Conservation (phyloP, 1,140 invertebrate genomes). For the Pygmarrhopalites habei region DNA sequence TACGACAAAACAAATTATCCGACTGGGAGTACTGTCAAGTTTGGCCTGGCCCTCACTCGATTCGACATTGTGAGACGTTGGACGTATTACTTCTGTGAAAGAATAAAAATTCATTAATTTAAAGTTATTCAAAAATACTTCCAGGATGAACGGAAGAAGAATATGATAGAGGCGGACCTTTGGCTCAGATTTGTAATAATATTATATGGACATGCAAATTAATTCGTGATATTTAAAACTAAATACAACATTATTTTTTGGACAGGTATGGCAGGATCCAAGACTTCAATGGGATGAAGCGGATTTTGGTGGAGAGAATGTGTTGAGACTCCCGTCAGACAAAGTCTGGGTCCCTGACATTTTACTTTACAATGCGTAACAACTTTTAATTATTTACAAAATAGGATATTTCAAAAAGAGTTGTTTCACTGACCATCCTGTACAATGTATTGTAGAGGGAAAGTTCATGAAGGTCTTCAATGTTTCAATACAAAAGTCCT, state of each 20-base stretch:
- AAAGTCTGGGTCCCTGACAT: slow-evolving; percentile 11
- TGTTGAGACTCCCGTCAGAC: not conserved
- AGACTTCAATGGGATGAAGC: slow-evolving; percentile 13
- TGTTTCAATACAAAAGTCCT: slow-evolving; percentile 21
- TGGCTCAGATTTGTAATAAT: not conserved
- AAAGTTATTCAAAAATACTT: not conserved
- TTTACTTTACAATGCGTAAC: slow-evolving; percentile 19
- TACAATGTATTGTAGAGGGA: not conserved
- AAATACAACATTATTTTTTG: not conserved
- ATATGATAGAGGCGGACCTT: not conserved
- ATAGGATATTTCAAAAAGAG: not conserved
- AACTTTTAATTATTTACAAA: not conserved
- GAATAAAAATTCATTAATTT: not conserved
- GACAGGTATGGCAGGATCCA: slow-evolving; percentile 11
- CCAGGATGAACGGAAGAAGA: slow-evolving; percentile 8
- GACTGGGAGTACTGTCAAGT: slow-evolving; percentile 15
- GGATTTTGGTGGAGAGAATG: not conserved
- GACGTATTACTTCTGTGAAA: not conserved
- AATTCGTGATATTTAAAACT: not conserved
- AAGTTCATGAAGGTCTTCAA: not conserved
- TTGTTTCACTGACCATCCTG: not conserved
- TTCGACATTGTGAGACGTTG: slow-evolving; percentile 18
- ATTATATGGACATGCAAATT: not conserved
- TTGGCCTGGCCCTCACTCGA: slow-evolving; percentile 10
- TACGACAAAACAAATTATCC: slow-evolving; percentile 26